Evolutionary conservation across 2,888 invertebrate genomes (phyloP).

Genomic region (Coleophora flavipennella): DNA sequence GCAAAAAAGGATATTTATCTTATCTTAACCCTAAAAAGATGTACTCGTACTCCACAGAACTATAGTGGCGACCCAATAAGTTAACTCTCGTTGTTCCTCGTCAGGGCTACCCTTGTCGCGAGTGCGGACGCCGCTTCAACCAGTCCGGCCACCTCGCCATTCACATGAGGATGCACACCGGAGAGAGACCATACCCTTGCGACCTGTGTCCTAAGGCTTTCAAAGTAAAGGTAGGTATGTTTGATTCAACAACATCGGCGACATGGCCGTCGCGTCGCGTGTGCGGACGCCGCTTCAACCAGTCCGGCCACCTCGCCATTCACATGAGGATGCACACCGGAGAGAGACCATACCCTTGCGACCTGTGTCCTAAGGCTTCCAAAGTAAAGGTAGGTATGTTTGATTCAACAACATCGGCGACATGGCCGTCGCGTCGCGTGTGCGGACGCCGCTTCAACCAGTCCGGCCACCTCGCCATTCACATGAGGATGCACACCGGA

Average conservation of each 20-base stretch:
- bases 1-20: no score
- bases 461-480: conserved; percentile 70
- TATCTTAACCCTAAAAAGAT: no score
- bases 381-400: conserved; percentile 71
- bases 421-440: conserved; percentile 47
- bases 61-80: no score
- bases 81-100: conserved; percentile 1
- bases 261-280: no score
- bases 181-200: conserved; percentile 72
- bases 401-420: no score
- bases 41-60: no score
- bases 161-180: conserved; percentile 74
- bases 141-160: conserved; percentile 72
- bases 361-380: conserved; percentile 67
- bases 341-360: conserved; percentile 71
- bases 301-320: conserved; percentile 70
- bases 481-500: conserved; percentile 73
- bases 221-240: conserved; percentile 68
- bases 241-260: no score
- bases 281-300: conserved; percentile 71
- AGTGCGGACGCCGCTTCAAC: conserved; percentile 70
- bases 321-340: conserved; percentile 75
- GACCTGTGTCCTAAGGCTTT: conserved; percentile 68
- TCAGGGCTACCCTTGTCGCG: conserved; percentile 68
- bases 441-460: conserved; percentile 73